Evolutionary conservation across 2,797 vertebrate genomes (phyloP).

Genomic region (Enteromius argenteus): DNA sequence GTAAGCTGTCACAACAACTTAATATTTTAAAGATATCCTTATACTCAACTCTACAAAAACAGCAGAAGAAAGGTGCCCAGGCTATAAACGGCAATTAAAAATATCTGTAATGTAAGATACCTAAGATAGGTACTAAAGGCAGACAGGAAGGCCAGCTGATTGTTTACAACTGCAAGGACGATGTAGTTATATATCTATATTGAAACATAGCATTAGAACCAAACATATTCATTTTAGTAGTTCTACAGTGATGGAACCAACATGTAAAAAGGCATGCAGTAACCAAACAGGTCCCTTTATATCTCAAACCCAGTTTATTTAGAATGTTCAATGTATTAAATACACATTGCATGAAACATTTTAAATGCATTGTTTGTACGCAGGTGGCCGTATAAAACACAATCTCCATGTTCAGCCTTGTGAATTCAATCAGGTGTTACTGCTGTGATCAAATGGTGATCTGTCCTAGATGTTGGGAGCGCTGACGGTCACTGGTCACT

Average conservation of each 20-base stretch:
- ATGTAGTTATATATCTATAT: too few relatives aligned
- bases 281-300: neutral
- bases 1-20: too few relatives aligned
- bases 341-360: constrained; percentile 52
- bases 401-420: neutral
- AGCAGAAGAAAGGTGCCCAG: too few relatives aligned
- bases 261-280: neutral
- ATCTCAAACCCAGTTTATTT: constrained; percentile 44
- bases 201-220: neutral
- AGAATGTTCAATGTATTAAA: constrained; percentile 63
- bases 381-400: constrained; percentile 52
- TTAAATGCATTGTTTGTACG: constrained; percentile 40
- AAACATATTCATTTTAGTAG: neutral
- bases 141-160: neutral
- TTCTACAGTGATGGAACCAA: neutral
- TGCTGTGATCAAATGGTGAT: constrained; percentile 11
- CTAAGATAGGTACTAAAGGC: neutral
- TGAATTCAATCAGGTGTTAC: constrained; percentile 12
- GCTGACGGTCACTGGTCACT: constrained; percentile 37
- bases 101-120: neutral
- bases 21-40: too few relatives aligned
- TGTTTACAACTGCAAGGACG: neutral
- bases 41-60: too few relatives aligned
- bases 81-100: neutral
- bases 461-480: constrained; percentile 37